Evolutionary conservation across 2,797 vertebrate species (phyloP), one percentile per base, ranked within the genome.

Genomic region (Otolemur crassicaudatus): DNA sequence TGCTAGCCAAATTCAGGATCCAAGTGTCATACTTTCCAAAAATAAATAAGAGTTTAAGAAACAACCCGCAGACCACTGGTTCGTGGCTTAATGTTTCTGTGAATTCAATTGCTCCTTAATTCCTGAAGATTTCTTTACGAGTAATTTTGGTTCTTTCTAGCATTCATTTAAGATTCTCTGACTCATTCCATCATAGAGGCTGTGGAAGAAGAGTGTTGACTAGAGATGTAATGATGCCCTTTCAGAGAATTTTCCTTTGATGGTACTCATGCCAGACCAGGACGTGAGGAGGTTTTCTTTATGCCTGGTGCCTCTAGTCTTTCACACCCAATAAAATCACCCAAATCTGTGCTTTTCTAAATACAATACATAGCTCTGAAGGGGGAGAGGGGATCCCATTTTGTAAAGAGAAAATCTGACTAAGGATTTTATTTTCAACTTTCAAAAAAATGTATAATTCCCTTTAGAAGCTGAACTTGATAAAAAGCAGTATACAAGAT

Each of bases 31-130:
- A 60, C 43, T 88, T 96, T 73, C 29, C 49, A 83, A 67, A 93
- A 96, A 91, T 90, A 92, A 90, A 84, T 9, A 94, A 56, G 27
- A 92, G 90, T 81, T 77, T 79, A 87, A 82, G 81, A 90, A 90
- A 90, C 0, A 67, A 73, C 19, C 27, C 14, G 6, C n/a, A 29
- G 69, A 82, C 37, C 77, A 43, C 65, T 58, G 56, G 56, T 37
- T 92, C 27, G n/a, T 58, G 72, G 82, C n/a, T 92, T 88, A 37
- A 7, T 79, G 16, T 49, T 73, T 60, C 65, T 16, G 49, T 83
- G 58, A 89, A 75, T 75, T 86, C 69, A 70, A 79, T 85, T 61
- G 49, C 29, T 37, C 40, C 69, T 82, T 37, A 40, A 49, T 83
- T 72, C 75, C 53, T 29, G 31, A 93, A 49, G 5, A 85, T 85